Percentiles rank a stretch among this genome's conserved stretches.
Conservation (phyloP, 2,888 invertebrate species). For the Eristalis intricaria region DNA sequence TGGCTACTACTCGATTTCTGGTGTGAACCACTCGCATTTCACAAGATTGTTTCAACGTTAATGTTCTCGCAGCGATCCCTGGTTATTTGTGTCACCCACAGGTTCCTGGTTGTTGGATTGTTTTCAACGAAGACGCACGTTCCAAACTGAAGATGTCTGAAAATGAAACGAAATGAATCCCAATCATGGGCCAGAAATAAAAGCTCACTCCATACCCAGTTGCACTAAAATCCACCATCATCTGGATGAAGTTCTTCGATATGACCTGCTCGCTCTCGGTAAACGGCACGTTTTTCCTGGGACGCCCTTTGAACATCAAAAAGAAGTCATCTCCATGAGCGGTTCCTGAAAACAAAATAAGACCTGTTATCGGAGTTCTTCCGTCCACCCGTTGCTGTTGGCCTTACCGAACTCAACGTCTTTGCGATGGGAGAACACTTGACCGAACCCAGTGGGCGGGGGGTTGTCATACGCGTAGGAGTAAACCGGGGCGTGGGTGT, state of each 20-base stretch:
- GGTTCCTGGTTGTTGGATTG: constrained; percentile 16
- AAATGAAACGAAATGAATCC: not conserved
- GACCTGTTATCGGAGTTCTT: not conserved
- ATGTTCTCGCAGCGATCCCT: constrained; percentile 19
- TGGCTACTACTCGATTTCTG: no score
- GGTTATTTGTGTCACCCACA: constrained; percentile 30
- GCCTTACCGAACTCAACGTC: constrained; percentile 83
- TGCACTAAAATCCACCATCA: constrained; percentile 74
- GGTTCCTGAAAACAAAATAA: constrained; percentile 73
- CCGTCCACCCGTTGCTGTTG: not conserved
- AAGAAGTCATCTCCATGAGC: constrained; percentile 76
- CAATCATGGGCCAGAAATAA: not conserved
- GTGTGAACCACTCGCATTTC: not conserved
- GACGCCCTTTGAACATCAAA: constrained; percentile 73
- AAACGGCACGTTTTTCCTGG: constrained; percentile 30
- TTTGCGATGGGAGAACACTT: constrained; percentile 82
- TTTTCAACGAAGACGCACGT: constrained; percentile 37
- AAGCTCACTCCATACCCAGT: constrained; percentile 27
- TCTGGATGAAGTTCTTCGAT: constrained; percentile 74
- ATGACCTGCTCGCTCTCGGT: constrained; percentile 70
- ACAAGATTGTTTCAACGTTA: constrained; percentile 5
- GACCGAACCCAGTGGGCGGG: constrained; percentile 83
- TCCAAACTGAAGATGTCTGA: constrained; percentile 38
- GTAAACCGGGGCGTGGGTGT: constrained; percentile 84
- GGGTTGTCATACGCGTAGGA: constrained; percentile 86